These are phyloP conservation scores for Cephalopterus ornatus DNA, from an alignment of 2,113 vertebrate genomes.

Conservation along the genomic window DNA sequence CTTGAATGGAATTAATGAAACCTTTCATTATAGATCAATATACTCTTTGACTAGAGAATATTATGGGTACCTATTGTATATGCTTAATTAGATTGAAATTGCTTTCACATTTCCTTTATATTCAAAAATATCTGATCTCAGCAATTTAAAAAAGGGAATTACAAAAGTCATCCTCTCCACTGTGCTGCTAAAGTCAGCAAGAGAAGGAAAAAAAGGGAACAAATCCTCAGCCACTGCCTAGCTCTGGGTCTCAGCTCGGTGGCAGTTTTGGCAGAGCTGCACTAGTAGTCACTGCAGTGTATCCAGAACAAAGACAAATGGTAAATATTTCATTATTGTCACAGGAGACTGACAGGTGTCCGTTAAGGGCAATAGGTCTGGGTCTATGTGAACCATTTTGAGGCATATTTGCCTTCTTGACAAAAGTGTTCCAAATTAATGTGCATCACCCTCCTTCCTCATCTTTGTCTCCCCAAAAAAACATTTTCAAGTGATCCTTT, in stretches of 20 bases:
- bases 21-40: constrained; percentile 42
- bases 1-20: constrained; percentile 41
- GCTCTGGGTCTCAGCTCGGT: neutral
- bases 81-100: constrained; percentile 9
- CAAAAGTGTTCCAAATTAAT: neutral
- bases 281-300: neutral
- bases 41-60: neutral
- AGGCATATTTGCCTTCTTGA: neutral
- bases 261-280: neutral
- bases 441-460: neutral
- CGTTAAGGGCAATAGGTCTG: neutral
- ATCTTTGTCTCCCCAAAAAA: neutral
- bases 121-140: constrained; percentile 7
- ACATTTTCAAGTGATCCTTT: neutral
- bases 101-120: constrained; percentile 24
- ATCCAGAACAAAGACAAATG: neutral
- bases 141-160: constrained; percentile 26
- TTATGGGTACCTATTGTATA: constrained; percentile 9
- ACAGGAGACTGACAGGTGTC: neutral
- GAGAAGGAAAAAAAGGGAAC: neutral
- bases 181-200: neutral
- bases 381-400: neutral
- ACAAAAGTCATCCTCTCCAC: neutral
- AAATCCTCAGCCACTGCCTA: neutral
- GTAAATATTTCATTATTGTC: neutral